Conservation (phyloP, 1,140 invertebrate species). For the Acromyrmex echinatior region DNA sequence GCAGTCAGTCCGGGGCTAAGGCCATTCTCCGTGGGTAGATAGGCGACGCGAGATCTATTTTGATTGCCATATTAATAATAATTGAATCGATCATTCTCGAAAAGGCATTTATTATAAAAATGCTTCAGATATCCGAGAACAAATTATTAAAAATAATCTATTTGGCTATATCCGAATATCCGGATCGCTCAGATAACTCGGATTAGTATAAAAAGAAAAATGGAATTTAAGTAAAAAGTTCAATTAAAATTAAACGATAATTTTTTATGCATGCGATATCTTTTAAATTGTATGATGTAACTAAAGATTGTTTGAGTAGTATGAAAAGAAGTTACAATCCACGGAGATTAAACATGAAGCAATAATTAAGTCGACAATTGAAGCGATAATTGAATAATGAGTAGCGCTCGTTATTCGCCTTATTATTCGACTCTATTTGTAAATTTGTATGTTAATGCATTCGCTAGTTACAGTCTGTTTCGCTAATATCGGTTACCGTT, state of each 20-base stretch:
- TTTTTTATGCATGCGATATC: background rate
- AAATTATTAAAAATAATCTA: background rate
- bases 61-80: background rate
- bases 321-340: background rate
- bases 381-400: conserved; percentile 56
- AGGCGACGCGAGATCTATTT: conserved; percentile 82
- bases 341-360: conserved; percentile 10
- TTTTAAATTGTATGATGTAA: conserved; percentile 25
- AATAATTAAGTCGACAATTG: conserved; percentile 36
- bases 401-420: conserved; percentile 33
- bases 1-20: conserved; percentile 92
- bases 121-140: background rate
- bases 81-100: background rate
- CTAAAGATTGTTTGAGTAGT: background rate
- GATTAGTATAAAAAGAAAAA: background rate
- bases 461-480: conserved; percentile 40
- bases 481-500: conserved; percentile 49
- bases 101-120: background rate
- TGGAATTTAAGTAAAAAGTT: background rate
- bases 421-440: conserved; percentile 31
- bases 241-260: background rate
- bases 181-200: background rate
- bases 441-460: conserved; percentile 49
- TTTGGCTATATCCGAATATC: background rate
- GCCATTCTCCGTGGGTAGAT: conserved; percentile 83